Base-by-base conservation (phyloP, 2,888 invertebrate species). In the Chrysolina haemoptera region DNA sequence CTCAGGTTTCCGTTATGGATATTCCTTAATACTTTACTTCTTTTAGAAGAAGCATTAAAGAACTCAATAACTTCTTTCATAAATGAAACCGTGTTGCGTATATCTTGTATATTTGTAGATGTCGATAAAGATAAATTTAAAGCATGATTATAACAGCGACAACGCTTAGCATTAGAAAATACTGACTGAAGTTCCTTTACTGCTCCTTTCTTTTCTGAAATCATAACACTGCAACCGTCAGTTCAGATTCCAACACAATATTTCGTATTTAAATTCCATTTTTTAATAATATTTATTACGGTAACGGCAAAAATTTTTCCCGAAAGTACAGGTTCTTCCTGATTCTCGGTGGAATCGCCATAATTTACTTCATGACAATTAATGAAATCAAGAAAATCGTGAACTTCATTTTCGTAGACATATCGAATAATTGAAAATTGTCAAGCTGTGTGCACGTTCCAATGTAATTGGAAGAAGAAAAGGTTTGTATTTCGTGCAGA, bases 391-490 rank as follows among this genome's bases (percentile, higher is more conserved):
- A 84, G 40, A 70, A 84, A 83, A 63, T 74, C 70, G 11, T 62
- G 64, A 22, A 74, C 62, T 48, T 59, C 67, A 65, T 66, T 73
- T 41, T 78, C 67, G 64, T 75, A 35, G 22, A 81, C 63, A 79
- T 83, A 82, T 63, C 82, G 46, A 12, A 84, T 71, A 68, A 79
- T 76, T 66, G n/a, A n/a, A n/a, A n/a, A n/a, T n/a, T n/a, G n/a
- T n/a, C n/a, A n/a, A n/a, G n/a, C n/a, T n/a, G n/a, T n/a, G n/a
- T n/a, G n/a, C n/a, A n/a, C n/a, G n/a, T n/a, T n/a, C n/a, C n/a
- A n/a, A n/a, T n/a, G n/a, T n/a, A n/a, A n/a, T n/a, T n/a, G n/a
- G n/a, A n/a, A n/a, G n/a, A n/a, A n/a, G n/a, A n/a, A n/a, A n/a
- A n/a, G n/a, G n/a, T n/a, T n/a, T n/a, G n/a, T n/a, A n/a, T n/a